Conservation (phyloP, 2,113 vertebrate species). For the Stegostoma tigrinum region DNA sequence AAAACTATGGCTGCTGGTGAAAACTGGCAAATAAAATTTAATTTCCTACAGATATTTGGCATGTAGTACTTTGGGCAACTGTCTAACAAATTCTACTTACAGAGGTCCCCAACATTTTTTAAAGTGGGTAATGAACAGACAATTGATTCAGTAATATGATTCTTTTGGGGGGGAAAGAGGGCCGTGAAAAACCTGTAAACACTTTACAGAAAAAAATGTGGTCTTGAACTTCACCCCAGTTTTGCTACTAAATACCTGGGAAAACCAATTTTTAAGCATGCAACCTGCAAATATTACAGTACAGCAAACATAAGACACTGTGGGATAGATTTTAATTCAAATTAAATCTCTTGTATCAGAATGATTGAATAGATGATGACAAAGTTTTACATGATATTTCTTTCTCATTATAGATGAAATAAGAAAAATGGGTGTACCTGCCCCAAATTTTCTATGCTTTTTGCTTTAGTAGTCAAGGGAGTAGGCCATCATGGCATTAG, state of each 20-base stretch:
- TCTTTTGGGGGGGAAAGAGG: neutral
- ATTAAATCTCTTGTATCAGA: neutral
- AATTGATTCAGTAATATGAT: neutral
- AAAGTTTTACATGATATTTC: neutral
- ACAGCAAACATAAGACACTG: neutral
- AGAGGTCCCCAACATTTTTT: neutral
- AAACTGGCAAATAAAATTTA: neutral
- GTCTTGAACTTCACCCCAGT: neutral
- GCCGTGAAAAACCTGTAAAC: neutral
- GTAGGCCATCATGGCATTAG: neutral
- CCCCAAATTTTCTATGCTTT: neutral
- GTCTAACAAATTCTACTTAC: neutral
- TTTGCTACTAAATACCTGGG: neutral
- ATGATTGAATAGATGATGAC: neutral
- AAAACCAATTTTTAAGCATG: neutral
- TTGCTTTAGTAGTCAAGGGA: neutral
- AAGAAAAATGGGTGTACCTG: neutral
- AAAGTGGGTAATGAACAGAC: neutral
- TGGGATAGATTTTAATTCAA: neutral
- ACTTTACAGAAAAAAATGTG: neutral
- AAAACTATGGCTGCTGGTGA: neutral
- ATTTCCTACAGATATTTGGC: neutral
- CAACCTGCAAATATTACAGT: neutral
- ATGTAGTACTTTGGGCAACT: neutral
- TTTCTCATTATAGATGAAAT: neutral